A percentile compares a stretch with the other conserved stretches of the same genome.
These are phyloP conservation scores for Lycodopsis pacificus DNA, from an alignment of 2,797 vertebrate genomes.

Conservation along the genomic window DNA sequence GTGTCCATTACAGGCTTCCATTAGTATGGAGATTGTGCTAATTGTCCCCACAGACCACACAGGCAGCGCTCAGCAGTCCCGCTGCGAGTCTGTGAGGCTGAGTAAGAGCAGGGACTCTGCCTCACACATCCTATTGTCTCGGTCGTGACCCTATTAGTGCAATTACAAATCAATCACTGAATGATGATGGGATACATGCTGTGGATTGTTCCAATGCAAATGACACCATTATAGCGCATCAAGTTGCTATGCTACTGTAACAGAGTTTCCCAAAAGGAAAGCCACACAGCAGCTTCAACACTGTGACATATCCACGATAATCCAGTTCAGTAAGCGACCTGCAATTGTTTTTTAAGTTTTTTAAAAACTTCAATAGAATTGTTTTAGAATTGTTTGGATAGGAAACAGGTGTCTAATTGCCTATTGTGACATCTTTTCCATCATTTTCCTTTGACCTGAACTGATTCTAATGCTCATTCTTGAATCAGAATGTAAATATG, in stretches of 20 bases:
- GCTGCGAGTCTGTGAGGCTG: slow-evolving; percentile 90
- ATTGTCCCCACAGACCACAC: slow-evolving; percentile 99
- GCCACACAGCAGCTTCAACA: not conserved
- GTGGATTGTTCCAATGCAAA: slow-evolving; percentile 68
- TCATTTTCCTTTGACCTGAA: not conserved
- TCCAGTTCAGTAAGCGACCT: not conserved
- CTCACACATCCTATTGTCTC: slow-evolving; percentile 94
- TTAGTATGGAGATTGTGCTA: slow-evolving; percentile 99
- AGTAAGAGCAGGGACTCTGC: slow-evolving; percentile 91
- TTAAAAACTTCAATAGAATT: not conserved
- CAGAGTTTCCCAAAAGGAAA: slow-evolving; percentile 16
- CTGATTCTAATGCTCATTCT: not conserved
- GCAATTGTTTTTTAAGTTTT: slow-evolving; percentile 11
- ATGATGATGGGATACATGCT: slow-evolving; percentile 71
- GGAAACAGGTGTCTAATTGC: not conserved
- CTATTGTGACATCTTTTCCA: not conserved
- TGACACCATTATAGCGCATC: slow-evolving; percentile 23
- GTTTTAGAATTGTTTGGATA: not conserved
- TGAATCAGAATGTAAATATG: not conserved
- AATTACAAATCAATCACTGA: slow-evolving; percentile 78
- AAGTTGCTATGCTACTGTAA: slow-evolving; percentile 9
- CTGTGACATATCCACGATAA: not conserved
- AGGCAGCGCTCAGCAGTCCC: slow-evolving; percentile 93
- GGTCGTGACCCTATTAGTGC: slow-evolving; percentile 89
- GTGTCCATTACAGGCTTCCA: slow-evolving; percentile 91